Conservation (phyloP, 1,140 invertebrate genomes). For the Tetramorium simillimum region DNA sequence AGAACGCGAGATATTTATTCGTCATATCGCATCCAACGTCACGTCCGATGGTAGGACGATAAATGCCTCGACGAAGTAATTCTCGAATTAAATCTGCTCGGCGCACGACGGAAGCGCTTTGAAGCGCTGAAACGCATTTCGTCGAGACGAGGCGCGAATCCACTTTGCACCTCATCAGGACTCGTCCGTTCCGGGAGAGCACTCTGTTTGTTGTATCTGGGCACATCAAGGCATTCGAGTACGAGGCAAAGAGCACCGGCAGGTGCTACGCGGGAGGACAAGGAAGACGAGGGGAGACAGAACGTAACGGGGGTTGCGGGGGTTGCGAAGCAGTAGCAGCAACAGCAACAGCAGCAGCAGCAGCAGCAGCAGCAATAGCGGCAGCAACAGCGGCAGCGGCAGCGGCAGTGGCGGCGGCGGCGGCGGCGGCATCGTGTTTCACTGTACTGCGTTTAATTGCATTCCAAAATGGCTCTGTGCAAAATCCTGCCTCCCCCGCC, state of each 20-base stretch:
- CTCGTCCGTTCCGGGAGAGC: constrained; percentile 45
- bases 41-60: background rate
- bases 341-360: constrained; percentile 57
- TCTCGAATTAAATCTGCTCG: constrained; percentile 43
- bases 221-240: constrained; percentile 51
- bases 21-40: background rate
- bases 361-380: constrained; percentile 57
- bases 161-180: constrained; percentile 54
- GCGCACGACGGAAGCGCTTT: background rate
- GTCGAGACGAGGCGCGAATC: constrained; percentile 37
- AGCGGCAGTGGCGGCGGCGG: constrained; percentile 14
- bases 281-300: background rate
- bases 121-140: constrained; percentile 33
- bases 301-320: constrained; percentile 54
- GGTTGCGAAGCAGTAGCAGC: constrained; percentile 57
- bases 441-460: constrained; percentile 84
- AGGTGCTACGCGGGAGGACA: constrained; percentile 21
- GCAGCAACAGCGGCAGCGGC: constrained; percentile 32
- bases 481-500: constrained; percentile 61
- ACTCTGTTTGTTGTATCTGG: constrained; percentile 58
- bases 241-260: constrained; percentile 42
- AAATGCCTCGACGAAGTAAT: background rate
- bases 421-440: constrained; percentile 76
- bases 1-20: background rate
- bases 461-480: constrained; percentile 81